A percentile compares a stretch with the other conserved stretches of the same genome.
These are phyloP conservation scores for Mycogona germanica DNA, from an alignment of 2,888 invertebrate species.

Conservation along the genomic window DNA sequence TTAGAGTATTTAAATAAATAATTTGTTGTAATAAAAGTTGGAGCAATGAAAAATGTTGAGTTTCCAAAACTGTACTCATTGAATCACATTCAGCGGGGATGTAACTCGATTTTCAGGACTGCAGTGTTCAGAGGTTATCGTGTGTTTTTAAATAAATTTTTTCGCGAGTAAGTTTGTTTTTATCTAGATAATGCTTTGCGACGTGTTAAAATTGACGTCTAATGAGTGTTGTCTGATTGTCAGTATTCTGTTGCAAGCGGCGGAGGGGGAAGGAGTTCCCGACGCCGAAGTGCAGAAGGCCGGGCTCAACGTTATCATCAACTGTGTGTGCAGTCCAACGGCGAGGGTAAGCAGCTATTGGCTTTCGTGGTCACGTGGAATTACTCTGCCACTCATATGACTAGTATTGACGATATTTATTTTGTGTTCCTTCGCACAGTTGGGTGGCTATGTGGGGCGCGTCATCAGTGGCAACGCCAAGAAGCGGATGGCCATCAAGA, in stretches of 20 bases:
- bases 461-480: constrained; percentile 29
- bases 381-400: not conserved
- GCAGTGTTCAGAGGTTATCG: too few relatives aligned
- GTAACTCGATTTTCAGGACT: too few relatives aligned
- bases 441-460: constrained; percentile 30
- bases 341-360: constrained; percentile 48
- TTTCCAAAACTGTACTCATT: too few relatives aligned
- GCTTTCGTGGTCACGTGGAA: not conserved
- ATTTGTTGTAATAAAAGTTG: too few relatives aligned
- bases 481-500: constrained; percentile 29
- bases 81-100: too few relatives aligned
- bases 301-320: constrained; percentile 77
- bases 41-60: too few relatives aligned
- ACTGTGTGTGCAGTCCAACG: constrained; percentile 86
- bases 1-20: not conserved
- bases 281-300: constrained; percentile 51
- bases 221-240: constrained; percentile 26
- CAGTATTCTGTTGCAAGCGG: constrained; percentile 69
- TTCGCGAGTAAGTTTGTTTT: not conserved
- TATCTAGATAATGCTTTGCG: not conserved
- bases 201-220: not conserved
- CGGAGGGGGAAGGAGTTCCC: constrained; percentile 79
- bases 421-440: constrained; percentile 6
- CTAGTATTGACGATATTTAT: not conserved
- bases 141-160: not conserved